A percentile compares a stretch with the other conserved stretches of the same genome.
These are phyloP conservation scores for Brachionus angularis DNA, from an alignment of 1,140 invertebrate genomes.

Conservation along the genomic window DNA sequence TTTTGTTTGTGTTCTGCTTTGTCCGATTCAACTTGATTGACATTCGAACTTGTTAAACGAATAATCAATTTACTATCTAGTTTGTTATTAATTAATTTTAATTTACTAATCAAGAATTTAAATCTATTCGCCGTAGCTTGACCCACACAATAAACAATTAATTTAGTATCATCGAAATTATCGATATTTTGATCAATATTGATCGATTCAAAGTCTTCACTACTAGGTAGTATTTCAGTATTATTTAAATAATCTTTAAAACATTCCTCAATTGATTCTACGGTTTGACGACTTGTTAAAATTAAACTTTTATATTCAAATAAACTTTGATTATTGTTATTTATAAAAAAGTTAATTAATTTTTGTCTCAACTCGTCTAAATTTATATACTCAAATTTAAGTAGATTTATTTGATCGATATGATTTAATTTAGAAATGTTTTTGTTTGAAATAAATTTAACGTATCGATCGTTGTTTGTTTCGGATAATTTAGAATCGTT, in stretches of 20 bases:
- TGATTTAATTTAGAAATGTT: too few relatives aligned
- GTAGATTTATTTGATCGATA: too few relatives aligned
- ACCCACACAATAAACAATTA: conserved; percentile 31
- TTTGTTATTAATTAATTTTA: not conserved
- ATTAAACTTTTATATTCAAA: conserved; percentile 26
- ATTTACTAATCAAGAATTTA: not conserved
- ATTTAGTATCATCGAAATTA: not conserved
- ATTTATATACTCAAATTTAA: too few relatives aligned
- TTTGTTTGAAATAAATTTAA: too few relatives aligned
- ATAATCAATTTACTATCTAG: not conserved
- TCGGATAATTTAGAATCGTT: too few relatives aligned
- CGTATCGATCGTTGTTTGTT: too few relatives aligned
- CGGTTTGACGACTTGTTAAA: conserved; percentile 12
- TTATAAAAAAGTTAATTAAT: too few relatives aligned
- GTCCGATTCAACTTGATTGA: too few relatives aligned
- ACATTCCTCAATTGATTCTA: not conserved
- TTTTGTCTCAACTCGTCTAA: too few relatives aligned
- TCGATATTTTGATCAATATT: not conserved
- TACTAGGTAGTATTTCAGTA: not conserved
- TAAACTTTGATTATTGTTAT: too few relatives aligned
- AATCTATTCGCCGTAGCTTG: conserved; percentile 2
- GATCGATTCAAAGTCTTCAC: too few relatives aligned
- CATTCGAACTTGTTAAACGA: not conserved
- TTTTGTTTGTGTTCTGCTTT: conserved; percentile 5
- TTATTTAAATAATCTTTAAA: not conserved